Conservation (phyloP, 2,888 invertebrate genomes). For the Icerya purchasi region DNA sequence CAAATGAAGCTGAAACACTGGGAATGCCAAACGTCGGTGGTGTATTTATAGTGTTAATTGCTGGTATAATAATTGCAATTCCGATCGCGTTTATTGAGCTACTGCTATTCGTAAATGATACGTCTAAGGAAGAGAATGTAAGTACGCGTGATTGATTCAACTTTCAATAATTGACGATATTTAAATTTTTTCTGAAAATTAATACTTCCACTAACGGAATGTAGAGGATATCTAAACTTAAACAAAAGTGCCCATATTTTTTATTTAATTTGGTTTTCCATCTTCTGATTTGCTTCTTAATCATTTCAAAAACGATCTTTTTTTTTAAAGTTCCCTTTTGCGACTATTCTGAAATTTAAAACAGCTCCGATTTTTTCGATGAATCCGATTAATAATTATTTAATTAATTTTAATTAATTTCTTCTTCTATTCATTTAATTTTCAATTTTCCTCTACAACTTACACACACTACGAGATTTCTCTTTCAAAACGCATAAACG, state of each 20-base stretch:
- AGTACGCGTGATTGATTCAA: conserved; percentile 19
- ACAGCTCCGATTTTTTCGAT: too few relatives aligned
- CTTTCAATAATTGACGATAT: too few relatives aligned
- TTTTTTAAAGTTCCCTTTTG: too few relatives aligned
- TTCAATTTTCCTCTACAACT: neutral
- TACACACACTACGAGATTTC: too few relatives aligned
- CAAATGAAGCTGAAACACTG: conserved; percentile 34
- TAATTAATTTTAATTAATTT: too few relatives aligned
- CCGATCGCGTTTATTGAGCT: conserved; percentile 63
- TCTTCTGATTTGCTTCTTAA: too few relatives aligned
- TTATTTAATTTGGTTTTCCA: neutral
- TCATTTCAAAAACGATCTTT: too few relatives aligned
- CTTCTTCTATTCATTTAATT: neutral
- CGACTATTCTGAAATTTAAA: too few relatives aligned
- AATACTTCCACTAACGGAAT: too few relatives aligned
- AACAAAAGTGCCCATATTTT: neutral
- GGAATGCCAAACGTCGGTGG: conserved; percentile 77
- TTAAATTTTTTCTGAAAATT: neutral
- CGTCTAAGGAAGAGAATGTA: conserved; percentile 56
- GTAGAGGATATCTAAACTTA: neutral
- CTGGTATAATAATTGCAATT: conserved; percentile 47
- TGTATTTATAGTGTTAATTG: conserved; percentile 63
- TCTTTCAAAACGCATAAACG: too few relatives aligned
- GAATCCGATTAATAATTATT: too few relatives aligned
- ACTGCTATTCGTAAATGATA: conserved; percentile 56